These are phyloP conservation scores for Augiades crinisus DNA, from an alignment of 2,888 invertebrate species.

Conservation along the genomic window DNA sequence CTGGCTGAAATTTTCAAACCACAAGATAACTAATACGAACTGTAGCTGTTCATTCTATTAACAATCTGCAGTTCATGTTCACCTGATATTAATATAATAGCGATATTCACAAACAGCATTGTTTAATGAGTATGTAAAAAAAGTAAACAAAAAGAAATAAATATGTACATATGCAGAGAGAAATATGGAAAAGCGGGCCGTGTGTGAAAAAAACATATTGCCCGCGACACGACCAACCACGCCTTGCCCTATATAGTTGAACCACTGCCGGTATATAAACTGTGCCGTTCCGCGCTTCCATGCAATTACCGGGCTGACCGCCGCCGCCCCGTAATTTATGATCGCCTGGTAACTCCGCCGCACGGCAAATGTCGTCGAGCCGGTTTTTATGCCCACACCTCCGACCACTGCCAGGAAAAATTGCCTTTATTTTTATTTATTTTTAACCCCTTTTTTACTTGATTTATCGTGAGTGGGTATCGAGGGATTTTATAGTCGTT, in stretches of 20 bases:
- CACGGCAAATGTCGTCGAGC: slow-evolving; percentile 38
- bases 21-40: too few relatives aligned
- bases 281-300: slow-evolving; percentile 41
- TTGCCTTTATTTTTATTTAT: slow-evolving; percentile 19
- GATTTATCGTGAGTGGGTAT: slow-evolving; percentile 19
- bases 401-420: slow-evolving; percentile 15
- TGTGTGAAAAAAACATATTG: neutral
- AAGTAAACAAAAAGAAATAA: too few relatives aligned
- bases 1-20: too few relatives aligned
- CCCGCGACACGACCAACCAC: neutral
- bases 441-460: slow-evolving; percentile 24
- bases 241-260: slow-evolving; percentile 18
- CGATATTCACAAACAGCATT: too few relatives aligned
- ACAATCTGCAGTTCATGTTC: neutral
- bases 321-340: slow-evolving; percentile 60
- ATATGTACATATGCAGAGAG: too few relatives aligned
- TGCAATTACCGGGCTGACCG: slow-evolving; percentile 40
- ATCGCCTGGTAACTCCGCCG: slow-evolving; percentile 54
- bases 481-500: neutral
- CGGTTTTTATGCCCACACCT: slow-evolving; percentile 31
- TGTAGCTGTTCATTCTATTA: neutral
- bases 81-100: neutral
- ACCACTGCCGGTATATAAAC: slow-evolving; percentile 26
- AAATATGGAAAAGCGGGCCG: too few relatives aligned
- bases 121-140: too few relatives aligned